Evolutionary conservation across 2,113 vertebrate species (phyloP), one percentile per base, ranked within the genome.

Genomic region (Malurus alboscapulatus): DNA sequence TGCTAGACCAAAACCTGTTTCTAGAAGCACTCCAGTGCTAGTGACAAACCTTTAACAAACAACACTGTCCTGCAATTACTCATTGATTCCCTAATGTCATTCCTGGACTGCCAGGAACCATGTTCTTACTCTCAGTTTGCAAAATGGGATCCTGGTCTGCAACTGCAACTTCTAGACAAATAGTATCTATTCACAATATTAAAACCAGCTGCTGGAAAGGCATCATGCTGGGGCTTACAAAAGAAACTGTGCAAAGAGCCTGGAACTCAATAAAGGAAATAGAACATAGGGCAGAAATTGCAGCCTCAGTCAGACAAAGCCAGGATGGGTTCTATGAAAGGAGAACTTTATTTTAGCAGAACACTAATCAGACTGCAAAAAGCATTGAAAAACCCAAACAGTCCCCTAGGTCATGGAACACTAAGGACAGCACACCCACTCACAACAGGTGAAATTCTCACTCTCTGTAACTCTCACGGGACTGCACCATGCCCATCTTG

Each of bases 131-230:
- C 69, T 32, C 48, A 53, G 32, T 65, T 89, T 86, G 72, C 77
- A 66, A 93, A 95, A 93, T 44, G n/a, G 75, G 63, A 88, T 83
- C 78, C 58, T 66, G 55, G 44, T 88, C 75, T 84, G 59, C 53
- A 85, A 92, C 66, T 85, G 79, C 51, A 90, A 78, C 82, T 96
- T 94, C 90, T 74, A 90, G 85, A 90, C 92, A 95, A 95, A 88
- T 86, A 94, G 26, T 85, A 96, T 96, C 95, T 94, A 76, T 55
- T 77, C 63, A 61, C 34, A 86, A 16, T 80, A 96, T 96, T 96
- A 86, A 92, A 85, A 85, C 10, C 95, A 96, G 90, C 93, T 96
- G 93, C 88, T 95, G 44, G 34, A 73, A 83, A 62, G 59, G 72
- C 79, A 93, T 77, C 93, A 71, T 71, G 90, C 85, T 96, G 92